These are phyloP conservation scores for Agrotis exclamationis DNA, from an alignment of 2,888 invertebrate species.

Conservation along the genomic window DNA sequence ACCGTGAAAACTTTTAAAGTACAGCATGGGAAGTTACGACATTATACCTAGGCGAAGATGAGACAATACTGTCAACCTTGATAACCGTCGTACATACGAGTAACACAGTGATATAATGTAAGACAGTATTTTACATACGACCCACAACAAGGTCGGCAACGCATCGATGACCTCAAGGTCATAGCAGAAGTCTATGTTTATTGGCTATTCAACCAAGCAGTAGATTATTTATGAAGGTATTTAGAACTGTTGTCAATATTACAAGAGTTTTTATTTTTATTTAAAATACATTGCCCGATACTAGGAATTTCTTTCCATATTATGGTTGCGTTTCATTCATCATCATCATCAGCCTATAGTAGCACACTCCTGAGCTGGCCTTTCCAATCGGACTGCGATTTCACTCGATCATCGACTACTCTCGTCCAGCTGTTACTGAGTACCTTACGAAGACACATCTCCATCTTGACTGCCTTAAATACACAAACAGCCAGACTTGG, in stretches of 20 bases:
- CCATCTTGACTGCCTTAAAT: too few species aligned
- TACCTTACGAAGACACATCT: too few species aligned
- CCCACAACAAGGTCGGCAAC: slow-evolving; percentile 55
- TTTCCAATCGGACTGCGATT: too few species aligned
- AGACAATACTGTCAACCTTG: slow-evolving; percentile 25
- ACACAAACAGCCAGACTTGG: too few species aligned
- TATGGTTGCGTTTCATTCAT: too few species aligned
- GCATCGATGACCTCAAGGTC: slow-evolving; percentile 60
- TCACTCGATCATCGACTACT: too few species aligned
- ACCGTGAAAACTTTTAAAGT: slow-evolving; percentile 4
- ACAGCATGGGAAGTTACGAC: neutral
- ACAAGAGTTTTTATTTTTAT: neutral
- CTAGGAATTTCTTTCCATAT: too few species aligned
- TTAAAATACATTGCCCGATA: too few species aligned
- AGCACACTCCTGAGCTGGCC: too few species aligned
- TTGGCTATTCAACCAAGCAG: slow-evolving; percentile 27
- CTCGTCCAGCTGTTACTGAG: too few species aligned
- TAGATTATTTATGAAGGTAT: slow-evolving; percentile 14
- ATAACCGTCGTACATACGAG: slow-evolving; percentile 17
- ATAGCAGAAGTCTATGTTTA: slow-evolving; percentile 25
- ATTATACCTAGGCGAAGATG: neutral
- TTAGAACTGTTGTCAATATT: slow-evolving; percentile 5
- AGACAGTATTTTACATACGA: slow-evolving; percentile 40
- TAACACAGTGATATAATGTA: slow-evolving; percentile 24
- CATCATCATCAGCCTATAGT: too few species aligned